Evolutionary conservation across 2,113 vertebrate species (phyloP), one percentile per base, ranked within the genome.

Genomic region (Cacatua alba): DNA sequence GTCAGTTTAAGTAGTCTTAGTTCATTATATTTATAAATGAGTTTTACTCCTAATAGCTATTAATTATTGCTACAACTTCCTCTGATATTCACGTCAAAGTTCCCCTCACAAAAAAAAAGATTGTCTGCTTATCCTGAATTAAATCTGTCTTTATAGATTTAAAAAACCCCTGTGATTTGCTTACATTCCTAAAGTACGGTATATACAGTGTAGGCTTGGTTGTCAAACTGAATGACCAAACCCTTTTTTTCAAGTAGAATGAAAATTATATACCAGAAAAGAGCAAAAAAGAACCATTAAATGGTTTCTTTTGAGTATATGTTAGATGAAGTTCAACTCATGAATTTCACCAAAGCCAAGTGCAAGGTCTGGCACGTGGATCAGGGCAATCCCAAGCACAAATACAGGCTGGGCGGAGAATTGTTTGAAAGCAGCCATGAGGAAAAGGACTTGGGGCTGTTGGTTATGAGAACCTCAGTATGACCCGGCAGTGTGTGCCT

Each of bases 21-120:
- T 44, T 94, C 60, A 62, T 90, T 86, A n/a, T 83, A 44, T 86
- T 93, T 82, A 82, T 86, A 83, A 93, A 82, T 74, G n/a, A 90
- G 15, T 86, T 93, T 85, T 64, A n/a, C 51, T 74, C 46, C 59
- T 49, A 64, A 21, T 85, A 68, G 63, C 65, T 82, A 26, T 71
- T 93, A 94, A 89, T 89, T 95, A 72, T 44, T 76, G 52, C 35
- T 0, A 0, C 76, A 60, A 49, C 37, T 71, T 89, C 68, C 78
- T 82, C 63, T 80, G 39, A 4, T 48, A 62, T 88, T 85, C 90
- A 18, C 69, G 35, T 46, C 26, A 82, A 53, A 53, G 48, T 69
- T 78, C 44, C 48, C 15, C 24, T 77, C 51, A 33, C 25, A 78
- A 49, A 46, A 69, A 67, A 21, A 59, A 17, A 7, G 29, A 53